phyloP scores from a whole-genome alignment of 2,888 invertebrate species.

The Cephus runcator region DNA sequence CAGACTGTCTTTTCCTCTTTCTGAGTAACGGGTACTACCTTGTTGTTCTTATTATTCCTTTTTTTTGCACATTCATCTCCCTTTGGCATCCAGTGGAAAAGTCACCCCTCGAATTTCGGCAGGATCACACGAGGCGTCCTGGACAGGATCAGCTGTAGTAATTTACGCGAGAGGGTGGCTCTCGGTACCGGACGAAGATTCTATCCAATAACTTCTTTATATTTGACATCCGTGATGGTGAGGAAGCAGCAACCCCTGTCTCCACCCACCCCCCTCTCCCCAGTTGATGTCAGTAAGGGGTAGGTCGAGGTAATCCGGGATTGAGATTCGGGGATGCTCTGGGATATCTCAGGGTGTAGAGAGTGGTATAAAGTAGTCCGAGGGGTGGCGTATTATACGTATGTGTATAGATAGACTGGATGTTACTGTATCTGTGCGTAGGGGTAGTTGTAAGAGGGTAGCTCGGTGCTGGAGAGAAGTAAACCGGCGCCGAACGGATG shows the following conservation, averaged over 20 bases:
- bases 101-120: neutral
- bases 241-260: neutral
- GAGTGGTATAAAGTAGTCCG: neutral
- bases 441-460: neutral
- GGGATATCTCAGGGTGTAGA: conserved; percentile 9
- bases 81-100: neutral
- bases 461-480: neutral
- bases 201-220: conserved; percentile 47
- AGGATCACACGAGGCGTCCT: neutral
- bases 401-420: neutral
- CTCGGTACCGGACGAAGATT: conserved; percentile 22
- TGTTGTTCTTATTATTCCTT: neutral
- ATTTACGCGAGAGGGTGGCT: neutral
- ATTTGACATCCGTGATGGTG: conserved; percentile 20
- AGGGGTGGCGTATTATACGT: neutral
- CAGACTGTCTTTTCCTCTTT: neutral
- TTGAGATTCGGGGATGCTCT: conserved; percentile 35
- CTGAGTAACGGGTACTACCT: neutral
- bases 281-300: conserved; percentile 3
- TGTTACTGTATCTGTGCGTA: neutral
- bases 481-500: neutral
- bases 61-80: neutral
- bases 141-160: neutral
- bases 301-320: conserved; percentile 32
- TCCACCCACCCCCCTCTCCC: too few relatives aligned